Evolutionary conservation across 2,888 invertebrate species (phyloP).

Genomic region (Cacoxenus indagator): DNA sequence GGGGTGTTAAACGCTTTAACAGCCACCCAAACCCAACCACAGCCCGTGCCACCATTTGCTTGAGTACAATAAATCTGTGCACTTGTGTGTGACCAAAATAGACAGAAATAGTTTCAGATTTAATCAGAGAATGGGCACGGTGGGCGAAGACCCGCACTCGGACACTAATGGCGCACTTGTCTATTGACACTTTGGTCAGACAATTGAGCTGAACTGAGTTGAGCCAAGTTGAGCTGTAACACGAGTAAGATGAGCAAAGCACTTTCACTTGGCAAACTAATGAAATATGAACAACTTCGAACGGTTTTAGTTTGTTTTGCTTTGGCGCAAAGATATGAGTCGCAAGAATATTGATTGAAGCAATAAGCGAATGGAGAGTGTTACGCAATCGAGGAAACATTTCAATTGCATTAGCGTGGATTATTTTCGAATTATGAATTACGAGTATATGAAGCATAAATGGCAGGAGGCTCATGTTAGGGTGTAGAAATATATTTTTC

Average conservation of each 20-base stretch:
- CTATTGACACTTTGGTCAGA: conserved; percentile 35
- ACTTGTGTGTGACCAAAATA: conserved; percentile 14
- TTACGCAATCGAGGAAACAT: conserved; percentile 33
- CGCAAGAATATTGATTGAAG: background rate
- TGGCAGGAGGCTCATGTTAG: too few relatives aligned
- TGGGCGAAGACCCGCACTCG: too few relatives aligned
- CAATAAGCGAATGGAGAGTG: too few relatives aligned
- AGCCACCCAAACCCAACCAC: too few relatives aligned
- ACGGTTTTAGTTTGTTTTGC: conserved; percentile 19
- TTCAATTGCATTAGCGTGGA: background rate
- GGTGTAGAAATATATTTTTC: too few relatives aligned
- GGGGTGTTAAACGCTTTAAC: conserved; percentile 51
- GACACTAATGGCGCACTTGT: conserved; percentile 15
- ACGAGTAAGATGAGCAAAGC: background rate
- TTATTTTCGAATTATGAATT: too few relatives aligned
- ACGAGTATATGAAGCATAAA: too few relatives aligned
- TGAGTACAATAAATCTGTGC: conserved; percentile 18
- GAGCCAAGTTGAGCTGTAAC: too few relatives aligned
- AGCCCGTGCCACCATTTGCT: background rate
- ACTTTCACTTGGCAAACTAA: conserved; percentile 23
- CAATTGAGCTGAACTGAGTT: conserved; percentile 5
- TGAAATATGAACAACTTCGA: conserved; percentile 28
- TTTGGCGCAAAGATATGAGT: conserved; percentile 18
- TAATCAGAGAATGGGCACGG: conserved; percentile 29
- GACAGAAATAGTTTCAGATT: conserved; percentile 23